phyloP scores from a whole-genome alignment of 2,113 vertebrate species.

The Alectura lathami region DNA sequence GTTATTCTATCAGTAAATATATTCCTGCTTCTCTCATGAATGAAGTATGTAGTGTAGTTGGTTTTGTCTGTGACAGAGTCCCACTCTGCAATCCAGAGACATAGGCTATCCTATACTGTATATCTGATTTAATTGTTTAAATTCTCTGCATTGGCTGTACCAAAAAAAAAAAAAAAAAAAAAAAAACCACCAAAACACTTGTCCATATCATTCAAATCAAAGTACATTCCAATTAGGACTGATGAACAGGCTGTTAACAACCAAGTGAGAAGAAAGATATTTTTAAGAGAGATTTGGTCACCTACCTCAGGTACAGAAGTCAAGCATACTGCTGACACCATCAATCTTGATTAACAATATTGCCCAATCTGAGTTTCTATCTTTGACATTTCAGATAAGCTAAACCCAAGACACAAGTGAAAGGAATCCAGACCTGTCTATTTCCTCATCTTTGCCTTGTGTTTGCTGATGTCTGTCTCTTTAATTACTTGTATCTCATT shows the following conservation, averaged over 20 bases:
- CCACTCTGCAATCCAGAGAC: background rate
- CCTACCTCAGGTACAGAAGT: background rate
- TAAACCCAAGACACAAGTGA: background rate
- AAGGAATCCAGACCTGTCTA: background rate
- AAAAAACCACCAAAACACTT: background rate
- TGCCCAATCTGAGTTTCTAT: background rate
- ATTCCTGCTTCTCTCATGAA: too few relatives aligned
- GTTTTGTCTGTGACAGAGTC: too few relatives aligned
- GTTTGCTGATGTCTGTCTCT: background rate
- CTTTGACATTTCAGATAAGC: background rate
- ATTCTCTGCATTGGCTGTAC: background rate
- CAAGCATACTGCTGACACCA: background rate
- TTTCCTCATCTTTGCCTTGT: accelerated
- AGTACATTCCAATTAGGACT: background rate
- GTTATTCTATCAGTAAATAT: too few relatives aligned
- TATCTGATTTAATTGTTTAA: background rate
- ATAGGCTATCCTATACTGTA: too few relatives aligned
- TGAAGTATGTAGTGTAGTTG: too few relatives aligned
- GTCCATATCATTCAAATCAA: background rate
- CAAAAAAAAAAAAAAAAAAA: background rate
- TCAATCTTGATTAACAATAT: background rate
- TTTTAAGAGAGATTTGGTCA: background rate
- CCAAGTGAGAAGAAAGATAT: too few relatives aligned
- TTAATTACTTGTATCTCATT: background rate
- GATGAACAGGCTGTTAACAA: background rate